phyloP scores from a whole-genome alignment of 2,113 vertebrate species.

The Psittacula cyanocephala region DNA sequence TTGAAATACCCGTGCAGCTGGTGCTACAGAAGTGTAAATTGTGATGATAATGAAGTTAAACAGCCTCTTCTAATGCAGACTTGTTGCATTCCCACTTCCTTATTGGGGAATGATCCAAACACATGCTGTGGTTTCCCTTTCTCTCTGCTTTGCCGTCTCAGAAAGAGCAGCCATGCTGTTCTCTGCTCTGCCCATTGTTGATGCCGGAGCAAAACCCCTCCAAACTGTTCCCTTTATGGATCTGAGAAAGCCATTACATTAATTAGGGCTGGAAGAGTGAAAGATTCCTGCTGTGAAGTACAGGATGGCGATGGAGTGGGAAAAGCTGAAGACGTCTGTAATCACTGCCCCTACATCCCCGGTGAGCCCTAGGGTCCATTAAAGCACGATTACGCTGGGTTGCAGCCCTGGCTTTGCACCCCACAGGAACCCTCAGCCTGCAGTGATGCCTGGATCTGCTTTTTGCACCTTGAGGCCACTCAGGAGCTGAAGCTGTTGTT shows the following conservation, averaged over 20 bases:
- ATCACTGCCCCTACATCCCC: background rate
- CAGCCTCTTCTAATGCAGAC: background rate
- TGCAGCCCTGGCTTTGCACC: background rate
- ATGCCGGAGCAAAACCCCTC: background rate
- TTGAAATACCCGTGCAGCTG: background rate
- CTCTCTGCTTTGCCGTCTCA: background rate
- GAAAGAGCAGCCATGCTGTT: background rate
- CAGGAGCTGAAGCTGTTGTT: background rate
- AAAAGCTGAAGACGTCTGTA: background rate
- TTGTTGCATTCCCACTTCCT: background rate
- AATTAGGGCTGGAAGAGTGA: constrained; percentile 21
- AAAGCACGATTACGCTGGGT: background rate
- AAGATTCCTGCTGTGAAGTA: background rate
- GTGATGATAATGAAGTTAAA: background rate
- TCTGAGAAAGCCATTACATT: constrained; percentile 15
- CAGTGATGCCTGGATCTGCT: background rate
- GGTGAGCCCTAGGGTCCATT: background rate
- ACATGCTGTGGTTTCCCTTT: background rate
- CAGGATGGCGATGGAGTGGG: background rate
- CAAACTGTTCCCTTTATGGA: background rate
- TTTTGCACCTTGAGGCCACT: background rate
- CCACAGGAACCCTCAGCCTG: background rate
- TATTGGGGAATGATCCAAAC: background rate
- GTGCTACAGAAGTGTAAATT: constrained; percentile 1
- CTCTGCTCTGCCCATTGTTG: background rate